phyloP scores from a whole-genome alignment of 2,113 vertebrate genomes.

The Etheostoma cragini region DNA sequence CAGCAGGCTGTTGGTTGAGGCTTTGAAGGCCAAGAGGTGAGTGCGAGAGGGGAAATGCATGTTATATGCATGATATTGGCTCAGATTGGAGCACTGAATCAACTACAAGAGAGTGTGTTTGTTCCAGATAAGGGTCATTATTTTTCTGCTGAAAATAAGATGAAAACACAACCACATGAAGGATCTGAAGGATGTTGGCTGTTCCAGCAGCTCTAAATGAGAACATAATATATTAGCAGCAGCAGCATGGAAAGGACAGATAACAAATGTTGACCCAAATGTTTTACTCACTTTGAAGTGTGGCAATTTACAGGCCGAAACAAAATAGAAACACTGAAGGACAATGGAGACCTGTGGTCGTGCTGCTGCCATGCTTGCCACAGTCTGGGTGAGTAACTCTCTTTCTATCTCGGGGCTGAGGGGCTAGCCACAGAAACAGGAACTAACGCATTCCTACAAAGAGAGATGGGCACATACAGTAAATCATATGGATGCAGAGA shows the following conservation, averaged over 20 bases:
- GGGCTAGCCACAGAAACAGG: constrained; percentile 6
- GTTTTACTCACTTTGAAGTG: constrained; percentile 56
- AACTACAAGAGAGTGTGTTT: constrained; percentile 55
- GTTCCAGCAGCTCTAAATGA: constrained; percentile 33
- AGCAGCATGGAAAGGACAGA: constrained; percentile 40
- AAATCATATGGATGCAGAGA: not conserved
- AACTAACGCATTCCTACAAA: constrained; percentile 13
- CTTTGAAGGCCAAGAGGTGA: constrained; percentile 46
- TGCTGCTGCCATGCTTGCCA: constrained; percentile 32
- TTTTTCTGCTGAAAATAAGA: constrained; percentile 40
- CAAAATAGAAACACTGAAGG: constrained; percentile 41
- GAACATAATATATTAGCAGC: constrained; percentile 54
- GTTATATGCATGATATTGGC: constrained; percentile 48
- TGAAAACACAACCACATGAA: constrained; percentile 35
- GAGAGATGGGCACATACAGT: not conserved
- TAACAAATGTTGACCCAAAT: constrained; percentile 56
- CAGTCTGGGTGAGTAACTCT: constrained; percentile 43
- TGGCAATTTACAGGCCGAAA: constrained; percentile 45
- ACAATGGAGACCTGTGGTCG: constrained; percentile 30
- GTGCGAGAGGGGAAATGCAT: constrained; percentile 46
- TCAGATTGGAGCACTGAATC: constrained; percentile 29
- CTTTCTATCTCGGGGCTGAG: constrained; percentile 9
- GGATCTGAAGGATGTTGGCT: constrained; percentile 45
- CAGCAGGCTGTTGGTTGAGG: constrained; percentile 17
- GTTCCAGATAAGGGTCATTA: constrained; percentile 63